Evolutionary conservation across 2,888 invertebrate genomes (phyloP).

Genomic region (Yponomeuta malinellus): DNA sequence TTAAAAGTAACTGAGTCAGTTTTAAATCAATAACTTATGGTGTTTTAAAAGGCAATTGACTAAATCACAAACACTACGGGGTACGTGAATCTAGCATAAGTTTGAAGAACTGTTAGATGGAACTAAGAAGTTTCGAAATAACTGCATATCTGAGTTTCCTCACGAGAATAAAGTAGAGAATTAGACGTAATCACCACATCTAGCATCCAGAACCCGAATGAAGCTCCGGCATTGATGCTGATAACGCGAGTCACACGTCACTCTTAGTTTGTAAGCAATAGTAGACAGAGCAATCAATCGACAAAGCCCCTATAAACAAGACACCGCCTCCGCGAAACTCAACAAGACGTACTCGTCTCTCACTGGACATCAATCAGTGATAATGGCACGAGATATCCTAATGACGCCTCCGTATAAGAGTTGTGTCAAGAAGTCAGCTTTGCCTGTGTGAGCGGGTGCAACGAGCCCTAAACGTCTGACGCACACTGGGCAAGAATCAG

Average conservation of each 20-base stretch:
- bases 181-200: too few relatives aligned
- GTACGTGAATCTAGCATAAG: too few relatives aligned
- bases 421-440: neutral
- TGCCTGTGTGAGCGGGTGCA: neutral
- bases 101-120: too few relatives aligned
- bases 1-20: too few relatives aligned
- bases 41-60: too few relatives aligned
- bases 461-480: too few relatives aligned
- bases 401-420: slow-evolving; percentile 17
- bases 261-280: neutral
- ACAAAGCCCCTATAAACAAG: neutral
- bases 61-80: too few relatives aligned
- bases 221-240: neutral
- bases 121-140: too few relatives aligned
- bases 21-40: too few relatives aligned
- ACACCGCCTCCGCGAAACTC: slow-evolving; percentile 1
- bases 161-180: too few relatives aligned
- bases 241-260: neutral
- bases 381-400: slow-evolving; percentile 30
- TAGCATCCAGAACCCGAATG: neutral
- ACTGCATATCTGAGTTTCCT: too few relatives aligned
- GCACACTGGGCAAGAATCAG: too few relatives aligned
- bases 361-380: slow-evolving; percentile 36
- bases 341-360: slow-evolving; percentile 7
- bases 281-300: slow-evolving; percentile 7